These are phyloP conservation scores for Plecturocebus donacophilus DNA, from an alignment of 2,113 vertebrate genomes.

Conservation along the genomic window DNA sequence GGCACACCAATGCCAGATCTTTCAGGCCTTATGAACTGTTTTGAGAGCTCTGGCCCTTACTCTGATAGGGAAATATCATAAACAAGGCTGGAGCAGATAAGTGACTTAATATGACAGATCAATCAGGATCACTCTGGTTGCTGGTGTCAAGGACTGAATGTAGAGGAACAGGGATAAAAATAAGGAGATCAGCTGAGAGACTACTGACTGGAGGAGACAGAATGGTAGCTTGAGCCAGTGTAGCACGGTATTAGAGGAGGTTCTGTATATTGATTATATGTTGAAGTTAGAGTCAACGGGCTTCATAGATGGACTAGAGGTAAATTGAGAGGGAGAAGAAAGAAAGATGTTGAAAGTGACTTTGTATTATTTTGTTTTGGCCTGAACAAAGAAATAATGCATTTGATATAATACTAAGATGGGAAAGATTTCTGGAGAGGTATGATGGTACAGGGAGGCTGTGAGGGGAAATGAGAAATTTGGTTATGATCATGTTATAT, in stretches of 20 bases:
- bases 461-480: background rate
- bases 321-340: background rate
- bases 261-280: background rate
- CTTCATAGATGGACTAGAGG: background rate
- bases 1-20: background rate
- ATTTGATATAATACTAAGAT: background rate
- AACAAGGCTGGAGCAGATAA: background rate
- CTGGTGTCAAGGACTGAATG: background rate
- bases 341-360: background rate
- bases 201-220: background rate
- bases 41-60: background rate
- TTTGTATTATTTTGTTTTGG: background rate
- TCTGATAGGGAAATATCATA: background rate
- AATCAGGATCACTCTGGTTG: background rate
- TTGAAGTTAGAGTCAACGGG: background rate
- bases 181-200: background rate
- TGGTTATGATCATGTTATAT: background rate
- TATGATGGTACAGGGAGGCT: background rate
- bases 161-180: background rate
- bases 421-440: background rate
- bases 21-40: background rate
- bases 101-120: background rate
- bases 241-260: background rate
- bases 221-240: fast-evolving
- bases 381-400: background rate